Base-by-base conservation (phyloP, 1,140 invertebrate genomes). In the Hypothenemus hampei region DNA sequence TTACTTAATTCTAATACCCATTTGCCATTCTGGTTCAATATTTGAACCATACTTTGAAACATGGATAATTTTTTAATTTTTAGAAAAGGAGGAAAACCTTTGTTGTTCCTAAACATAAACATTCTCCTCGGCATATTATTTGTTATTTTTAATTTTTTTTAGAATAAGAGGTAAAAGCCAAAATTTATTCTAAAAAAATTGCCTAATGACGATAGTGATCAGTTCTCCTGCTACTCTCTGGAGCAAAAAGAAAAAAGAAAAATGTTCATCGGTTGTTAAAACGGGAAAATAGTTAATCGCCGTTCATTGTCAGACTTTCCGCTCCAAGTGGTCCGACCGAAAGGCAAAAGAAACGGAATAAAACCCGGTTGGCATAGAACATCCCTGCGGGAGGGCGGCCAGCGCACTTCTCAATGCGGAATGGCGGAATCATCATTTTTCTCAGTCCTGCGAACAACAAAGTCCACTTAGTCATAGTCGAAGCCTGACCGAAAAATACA, bases 391-490 rank as follows among this genome's bases (percentile, higher is more conserved):
- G 52, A 45, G 22, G 55, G 63, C 62, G 61, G 66, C 65, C 53
- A 44, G 60, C 65, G 63, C 66, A 68, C 63, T 68, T 64, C 63
- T 68, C 65, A 67, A 65, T 67, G 68, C 66, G 64, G 63, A 70
- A 69, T 71, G 44, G 44, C 44, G 44, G 44, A 46, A 46, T 46
- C 66, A 70, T 71, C 68, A 73, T 73, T 73, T 72, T 66, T 73
- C 71, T 73, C 69, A 68, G 71, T 73, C 71, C 59, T 53, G 58
- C 61, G 66, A 73, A 73, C 71, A 73, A 73, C 69, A 67, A 73
- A 73, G 70, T 72, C 69, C 71, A 73, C 71, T 73, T 73, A 73
- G 71, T 73, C 71, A 72, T 69, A 64, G 69, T 67, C 68, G 64
- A 63, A 62, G 61, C 59, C 57, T 67, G 67, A 67, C 65, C 64